Percentiles rank a stretch among this genome's conserved stretches.
phyloP scores from a whole-genome alignment of 1,140 invertebrate species.

The Panonychus citri region DNA sequence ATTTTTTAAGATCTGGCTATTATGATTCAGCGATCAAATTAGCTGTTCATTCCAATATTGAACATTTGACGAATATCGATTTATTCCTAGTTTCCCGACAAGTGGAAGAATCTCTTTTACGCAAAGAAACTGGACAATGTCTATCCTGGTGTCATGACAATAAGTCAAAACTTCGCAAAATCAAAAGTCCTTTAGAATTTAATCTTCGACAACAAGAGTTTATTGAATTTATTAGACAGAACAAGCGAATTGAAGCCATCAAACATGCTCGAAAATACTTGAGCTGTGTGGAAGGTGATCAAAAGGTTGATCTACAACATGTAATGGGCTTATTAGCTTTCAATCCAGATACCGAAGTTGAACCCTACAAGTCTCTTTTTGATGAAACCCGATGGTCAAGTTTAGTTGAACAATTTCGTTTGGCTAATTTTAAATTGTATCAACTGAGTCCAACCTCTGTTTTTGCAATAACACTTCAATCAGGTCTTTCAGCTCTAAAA shows the following conservation, averaged over 20 bases:
- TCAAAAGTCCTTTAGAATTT: constrained; percentile 44
- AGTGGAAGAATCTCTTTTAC: constrained; percentile 41
- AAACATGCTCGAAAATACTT: constrained; percentile 82
- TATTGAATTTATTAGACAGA: constrained; percentile 65
- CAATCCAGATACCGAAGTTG: constrained; percentile 42
- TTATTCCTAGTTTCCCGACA: constrained; percentile 70
- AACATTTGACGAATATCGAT: constrained; percentile 65
- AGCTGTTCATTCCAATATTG: constrained; percentile 52
- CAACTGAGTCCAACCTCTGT: constrained; percentile 73
- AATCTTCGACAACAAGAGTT: constrained; percentile 84
- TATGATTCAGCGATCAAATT: constrained; percentile 68
- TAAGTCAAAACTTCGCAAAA: constrained; percentile 76
- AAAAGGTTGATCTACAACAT: constrained; percentile 48
- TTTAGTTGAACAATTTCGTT: constrained; percentile 67
- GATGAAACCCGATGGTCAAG: constrained; percentile 47
- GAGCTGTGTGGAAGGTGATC: constrained; percentile 51
- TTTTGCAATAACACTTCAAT: constrained; percentile 68
- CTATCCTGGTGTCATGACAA: constrained; percentile 94
- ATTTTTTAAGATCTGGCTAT: constrained; percentile 81
- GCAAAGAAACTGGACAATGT: constrained; percentile 61
- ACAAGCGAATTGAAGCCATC: constrained; percentile 67
- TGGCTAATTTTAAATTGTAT: constrained; percentile 78
- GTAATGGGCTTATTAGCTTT: constrained; percentile 89
- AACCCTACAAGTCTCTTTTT: constrained; percentile 38
- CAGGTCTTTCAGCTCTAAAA: constrained; percentile 79